phyloP scores from a whole-genome alignment of 2,113 vertebrate species.

The Mystacornis crossleyi region DNA sequence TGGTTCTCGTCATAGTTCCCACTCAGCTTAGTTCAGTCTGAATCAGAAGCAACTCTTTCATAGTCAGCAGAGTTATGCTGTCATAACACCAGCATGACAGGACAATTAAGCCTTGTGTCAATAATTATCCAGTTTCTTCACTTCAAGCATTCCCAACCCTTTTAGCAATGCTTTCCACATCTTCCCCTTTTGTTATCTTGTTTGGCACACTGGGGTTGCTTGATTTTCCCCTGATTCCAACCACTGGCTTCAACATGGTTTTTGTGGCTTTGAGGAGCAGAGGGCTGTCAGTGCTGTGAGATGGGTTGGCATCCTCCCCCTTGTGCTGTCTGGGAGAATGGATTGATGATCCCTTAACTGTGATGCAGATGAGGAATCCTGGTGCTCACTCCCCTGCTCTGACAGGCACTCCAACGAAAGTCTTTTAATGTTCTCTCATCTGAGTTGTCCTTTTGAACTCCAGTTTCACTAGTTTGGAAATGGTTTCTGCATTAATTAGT shows the following conservation, averaged over 20 bases:
- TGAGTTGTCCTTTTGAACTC: not conserved
- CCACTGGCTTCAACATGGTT: not conserved
- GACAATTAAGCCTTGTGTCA: not conserved
- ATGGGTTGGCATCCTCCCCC: not conserved
- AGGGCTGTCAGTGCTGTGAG: not conserved
- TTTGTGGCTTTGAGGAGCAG: not conserved
- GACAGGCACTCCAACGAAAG: not conserved
- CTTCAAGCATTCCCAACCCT: conserved; percentile 33
- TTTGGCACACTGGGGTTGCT: not conserved
- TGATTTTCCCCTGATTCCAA: not conserved
- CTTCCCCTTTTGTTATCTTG: not conserved
- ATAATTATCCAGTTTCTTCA: conserved; percentile 29
- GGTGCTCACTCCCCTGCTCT: not conserved
- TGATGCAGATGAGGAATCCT: not conserved
- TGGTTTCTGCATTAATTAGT: not conserved
- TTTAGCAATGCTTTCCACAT: conserved; percentile 44
- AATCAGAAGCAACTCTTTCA: conserved; percentile 45
- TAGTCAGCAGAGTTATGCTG: conserved; percentile 32
- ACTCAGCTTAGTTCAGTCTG: conserved; percentile 4
- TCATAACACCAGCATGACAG: conserved; percentile 1
- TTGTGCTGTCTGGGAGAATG: not conserved
- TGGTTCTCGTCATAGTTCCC: not conserved
- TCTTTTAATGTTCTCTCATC: not conserved
- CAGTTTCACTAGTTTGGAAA: not conserved
- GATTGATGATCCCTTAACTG: not conserved